Percentiles rank a stretch among this genome's conserved stretches.
Conservation (phyloP, 1,140 invertebrate genomes). For the Drosophila littoralis region DNA sequence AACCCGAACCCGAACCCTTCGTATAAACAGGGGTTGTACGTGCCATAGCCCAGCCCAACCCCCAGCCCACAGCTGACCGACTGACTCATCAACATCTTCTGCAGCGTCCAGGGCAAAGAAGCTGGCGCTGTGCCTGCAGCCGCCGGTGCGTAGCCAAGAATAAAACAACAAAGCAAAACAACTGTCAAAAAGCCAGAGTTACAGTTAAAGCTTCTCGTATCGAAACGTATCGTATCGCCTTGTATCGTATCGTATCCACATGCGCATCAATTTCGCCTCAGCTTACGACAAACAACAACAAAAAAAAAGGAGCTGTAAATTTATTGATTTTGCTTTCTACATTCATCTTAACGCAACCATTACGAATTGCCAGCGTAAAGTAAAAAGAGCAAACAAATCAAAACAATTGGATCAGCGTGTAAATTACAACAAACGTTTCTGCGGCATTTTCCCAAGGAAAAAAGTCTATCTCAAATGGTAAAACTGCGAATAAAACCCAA, state of each 20-base stretch:
- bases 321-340: conserved; percentile 72
- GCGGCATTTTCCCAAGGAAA: conserved; percentile 61
- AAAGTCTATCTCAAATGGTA: conserved; percentile 79
- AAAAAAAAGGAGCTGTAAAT: conserved; percentile 49
- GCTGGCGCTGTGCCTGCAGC: conserved; percentile 35
- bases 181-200: conserved; percentile 20
- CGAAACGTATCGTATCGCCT: conserved; percentile 1
- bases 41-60: conserved; percentile 13
- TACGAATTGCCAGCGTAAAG: conserved; percentile 45
- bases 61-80: conserved; percentile 29
- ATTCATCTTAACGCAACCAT: conserved; percentile 45
- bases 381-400: conserved; percentile 17
- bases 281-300: conserved; percentile 20
- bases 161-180: conserved; percentile 17
- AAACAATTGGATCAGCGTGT: conserved; percentile 42
- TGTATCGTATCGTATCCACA: conserved; percentile 7
- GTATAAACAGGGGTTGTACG: conserved; percentile 34
- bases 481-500: conserved; percentile 45
- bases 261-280: conserved; percentile 15
- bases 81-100: conserved; percentile 60
- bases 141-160: conserved; percentile 36
- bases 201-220: conserved; percentile 29
- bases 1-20: conserved; percentile 34
- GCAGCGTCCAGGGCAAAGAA: conserved; percentile 41
- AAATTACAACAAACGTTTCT: conserved; percentile 52